phyloP scores from a whole-genome alignment of 2,113 vertebrate genomes.

The Spheniscus mendiculus region DNA sequence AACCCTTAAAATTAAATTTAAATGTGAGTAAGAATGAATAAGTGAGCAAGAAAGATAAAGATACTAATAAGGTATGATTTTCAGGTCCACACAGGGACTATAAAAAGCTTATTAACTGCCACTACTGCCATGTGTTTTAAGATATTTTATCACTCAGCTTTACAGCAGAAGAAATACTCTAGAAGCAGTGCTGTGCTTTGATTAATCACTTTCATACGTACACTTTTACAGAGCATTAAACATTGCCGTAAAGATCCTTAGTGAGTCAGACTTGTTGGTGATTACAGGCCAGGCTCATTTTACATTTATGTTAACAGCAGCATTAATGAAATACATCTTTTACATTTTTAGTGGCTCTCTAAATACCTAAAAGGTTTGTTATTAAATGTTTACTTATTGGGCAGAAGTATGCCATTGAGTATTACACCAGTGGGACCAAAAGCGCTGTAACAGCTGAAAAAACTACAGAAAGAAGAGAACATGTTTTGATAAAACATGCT shows the following conservation, averaged over 20 bases:
- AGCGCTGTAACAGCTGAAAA: background rate
- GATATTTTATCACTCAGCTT: conserved; percentile 75
- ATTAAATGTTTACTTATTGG: conserved; percentile 75
- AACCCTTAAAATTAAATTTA: conserved; percentile 70
- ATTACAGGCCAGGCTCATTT: conserved; percentile 74
- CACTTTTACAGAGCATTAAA: conserved; percentile 68
- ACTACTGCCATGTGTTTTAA: conserved; percentile 66
- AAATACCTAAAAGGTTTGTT: conserved; percentile 73
- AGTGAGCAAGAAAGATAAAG: conserved; percentile 78
- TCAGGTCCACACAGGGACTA: conserved; percentile 77
- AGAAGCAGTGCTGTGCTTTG: conserved; percentile 64
- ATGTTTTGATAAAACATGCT: background rate
- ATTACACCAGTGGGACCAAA: background rate
- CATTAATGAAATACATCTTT: conserved; percentile 75
- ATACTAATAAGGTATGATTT: conserved; percentile 83
- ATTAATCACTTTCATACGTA: conserved; percentile 79
- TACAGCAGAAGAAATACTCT: conserved; percentile 69
- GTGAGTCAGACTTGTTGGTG: conserved; percentile 68
- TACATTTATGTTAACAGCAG: conserved; percentile 71
- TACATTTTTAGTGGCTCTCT: conserved; percentile 71
- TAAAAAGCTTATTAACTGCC: conserved; percentile 80
- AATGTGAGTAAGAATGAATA: conserved; percentile 72
- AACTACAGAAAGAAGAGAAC: background rate
- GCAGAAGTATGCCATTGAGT: background rate
- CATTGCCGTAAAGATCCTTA: conserved; percentile 52